These are phyloP conservation scores for Artibeus jamaicensis DNA, from an alignment of 2,797 vertebrate genomes.

Conservation along the genomic window DNA sequence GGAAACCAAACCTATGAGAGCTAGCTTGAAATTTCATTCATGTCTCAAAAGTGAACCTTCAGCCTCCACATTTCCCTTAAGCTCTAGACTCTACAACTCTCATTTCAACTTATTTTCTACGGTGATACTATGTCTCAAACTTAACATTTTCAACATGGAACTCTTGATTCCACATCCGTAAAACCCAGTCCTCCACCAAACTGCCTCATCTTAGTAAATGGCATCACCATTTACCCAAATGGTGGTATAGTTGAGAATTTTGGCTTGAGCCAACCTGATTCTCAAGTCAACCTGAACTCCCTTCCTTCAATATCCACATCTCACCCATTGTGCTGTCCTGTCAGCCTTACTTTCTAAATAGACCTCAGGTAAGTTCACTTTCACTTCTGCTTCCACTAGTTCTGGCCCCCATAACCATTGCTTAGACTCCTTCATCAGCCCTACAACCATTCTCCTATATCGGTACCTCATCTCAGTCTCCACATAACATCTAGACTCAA, in stretches of 20 bases:
- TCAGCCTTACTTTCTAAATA: too few species aligned
- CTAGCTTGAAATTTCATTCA: not conserved
- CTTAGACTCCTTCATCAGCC: not conserved
- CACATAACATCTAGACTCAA: not conserved
- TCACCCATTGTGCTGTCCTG: not conserved
- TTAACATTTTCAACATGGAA: not conserved
- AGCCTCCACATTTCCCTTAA: not conserved
- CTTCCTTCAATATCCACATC: too few species aligned
- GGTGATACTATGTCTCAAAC: accelerated
- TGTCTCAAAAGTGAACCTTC: not conserved
- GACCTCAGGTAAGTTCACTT: not conserved
- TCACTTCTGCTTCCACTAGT: not conserved
- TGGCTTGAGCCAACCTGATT: not conserved
- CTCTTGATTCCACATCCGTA: not conserved
- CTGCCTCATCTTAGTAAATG: not conserved
- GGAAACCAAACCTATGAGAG: not conserved
- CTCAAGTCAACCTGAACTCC: not conserved
- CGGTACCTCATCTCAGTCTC: not conserved
- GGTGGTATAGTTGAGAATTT: too few species aligned
- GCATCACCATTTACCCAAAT: too few species aligned
- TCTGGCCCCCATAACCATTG: too few species aligned
- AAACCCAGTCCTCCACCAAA: accelerated
- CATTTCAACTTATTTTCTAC: not conserved
- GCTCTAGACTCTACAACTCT: not conserved
- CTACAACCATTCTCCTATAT: not conserved